Evolutionary conservation across 2,888 invertebrate species (phyloP), one percentile per base, ranked within the genome.

Genomic region (Helicoverpa assulta): DNA sequence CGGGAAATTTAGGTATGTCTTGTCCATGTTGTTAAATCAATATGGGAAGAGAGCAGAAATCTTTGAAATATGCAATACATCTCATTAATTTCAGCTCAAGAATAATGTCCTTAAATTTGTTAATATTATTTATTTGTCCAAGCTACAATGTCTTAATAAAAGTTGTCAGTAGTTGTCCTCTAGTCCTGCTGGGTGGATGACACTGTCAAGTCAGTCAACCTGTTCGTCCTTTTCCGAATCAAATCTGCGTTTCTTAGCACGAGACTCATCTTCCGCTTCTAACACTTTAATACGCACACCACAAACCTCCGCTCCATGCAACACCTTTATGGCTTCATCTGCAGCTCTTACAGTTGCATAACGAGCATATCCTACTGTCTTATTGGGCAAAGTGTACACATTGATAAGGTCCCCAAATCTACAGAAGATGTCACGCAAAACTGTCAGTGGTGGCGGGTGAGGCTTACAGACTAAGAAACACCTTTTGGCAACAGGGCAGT

Each of bases 341-440:
- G 99, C 99, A 74, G 98, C 97, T 51, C 97, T 96, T 63, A 96
- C 96, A 58, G 96, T 96, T 4, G 98, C 97, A 93, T 98, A 99
- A 86, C 98, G 98, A 7, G 98, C 99, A 93, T 98, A 99, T 0
- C 99, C 99, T 92, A 98, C 99, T 86, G 98, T 99, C 89, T 98
- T 98, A 88, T 98, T 98, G 58, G 97, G 97, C 81, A 99, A 94
- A 90, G 99, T 97, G 89, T 98, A 99, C 2, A 99, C 98, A 91
- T 98, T 99, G 69, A 99, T 98, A 12, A 99, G 96, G 89, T 98
- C 97, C 7, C 99, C 99, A 94, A 99, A 99, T 85, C 99, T 97
- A 84, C 98, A 98, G 91, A 99, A 99, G 21, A 98, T 97, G 91
- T 99, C 99, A 85, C 98, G 97, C 86, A 99, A 95, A 29, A 98